Percentiles rank a stretch among this genome's conserved stretches.
phyloP scores from a whole-genome alignment of 2,113 vertebrate genomes.

The Erythrolamprus reginae region DNA sequence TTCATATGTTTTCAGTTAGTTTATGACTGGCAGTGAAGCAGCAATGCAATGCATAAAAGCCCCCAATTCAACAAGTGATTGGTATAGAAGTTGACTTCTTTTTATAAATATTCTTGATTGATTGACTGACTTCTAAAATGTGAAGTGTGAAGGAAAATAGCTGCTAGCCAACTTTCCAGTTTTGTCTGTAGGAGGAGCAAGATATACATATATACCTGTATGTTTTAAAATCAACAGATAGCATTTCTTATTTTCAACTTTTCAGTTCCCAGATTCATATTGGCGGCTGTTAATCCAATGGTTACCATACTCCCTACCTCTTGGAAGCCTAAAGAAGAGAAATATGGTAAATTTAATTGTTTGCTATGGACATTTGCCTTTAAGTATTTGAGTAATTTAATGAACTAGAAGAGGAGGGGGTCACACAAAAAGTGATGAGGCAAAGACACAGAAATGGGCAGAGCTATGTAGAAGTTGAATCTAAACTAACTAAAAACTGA shows the following conservation, averaged over 20 bases:
- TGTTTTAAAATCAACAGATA: constrained; percentile 6
- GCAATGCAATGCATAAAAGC: neutral
- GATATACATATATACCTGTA: no score
- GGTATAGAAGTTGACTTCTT: neutral
- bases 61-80: neutral
- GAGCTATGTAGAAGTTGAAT: neutral
- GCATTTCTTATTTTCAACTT: constrained; percentile 43
- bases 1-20: neutral
- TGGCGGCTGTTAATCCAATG: constrained; percentile 64
- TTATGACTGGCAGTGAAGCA: neutral
- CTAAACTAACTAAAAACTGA: neutral
- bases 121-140: neutral
- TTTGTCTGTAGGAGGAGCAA: neutral
- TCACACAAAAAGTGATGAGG: neutral
- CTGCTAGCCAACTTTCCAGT: neutral
- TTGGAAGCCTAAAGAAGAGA: constrained; percentile 54
- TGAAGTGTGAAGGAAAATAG: neutral
- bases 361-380: constrained; percentile 8
- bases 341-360: constrained; percentile 45
- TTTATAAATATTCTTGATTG: neutral
- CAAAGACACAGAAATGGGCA: neutral
- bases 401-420: neutral
- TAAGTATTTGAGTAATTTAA: neutral
- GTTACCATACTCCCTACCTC: constrained; percentile 53
- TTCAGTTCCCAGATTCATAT: constrained; percentile 74